phyloP scores from a whole-genome alignment of 2,797 vertebrate genomes.

The Microctenopoma steveboyesi region DNA sequence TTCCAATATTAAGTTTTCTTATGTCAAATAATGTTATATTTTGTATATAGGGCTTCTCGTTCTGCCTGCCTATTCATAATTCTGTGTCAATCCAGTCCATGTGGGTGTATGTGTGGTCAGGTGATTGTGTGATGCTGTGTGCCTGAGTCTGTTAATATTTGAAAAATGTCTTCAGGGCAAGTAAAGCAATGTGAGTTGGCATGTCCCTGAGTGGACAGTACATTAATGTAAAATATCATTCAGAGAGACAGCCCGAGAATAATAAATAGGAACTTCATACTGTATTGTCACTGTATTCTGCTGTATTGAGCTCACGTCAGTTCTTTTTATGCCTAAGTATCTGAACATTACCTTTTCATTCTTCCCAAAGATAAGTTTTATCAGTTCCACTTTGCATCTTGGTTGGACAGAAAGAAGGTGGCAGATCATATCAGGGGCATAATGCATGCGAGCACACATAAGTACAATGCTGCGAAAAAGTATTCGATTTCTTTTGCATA shows the following conservation, averaged over 20 bases:
- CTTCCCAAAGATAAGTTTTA: too few relatives aligned
- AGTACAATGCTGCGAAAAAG: too few relatives aligned
- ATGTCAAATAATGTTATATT: constrained; percentile 10
- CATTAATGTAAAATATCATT: constrained; percentile 42
- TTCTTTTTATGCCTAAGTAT: not conserved
- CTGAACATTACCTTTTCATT: not conserved
- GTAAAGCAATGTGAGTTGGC: constrained; percentile 35
- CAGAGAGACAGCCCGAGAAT: constrained; percentile 4
- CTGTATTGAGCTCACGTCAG: not conserved
- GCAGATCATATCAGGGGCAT: too few relatives aligned
- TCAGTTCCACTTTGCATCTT: too few relatives aligned
- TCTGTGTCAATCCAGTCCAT: constrained; percentile 16
- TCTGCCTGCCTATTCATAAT: constrained; percentile 1
- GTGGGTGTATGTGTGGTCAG: not conserved
- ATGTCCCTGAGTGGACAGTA: constrained; percentile 24
- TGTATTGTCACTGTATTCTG: not conserved
- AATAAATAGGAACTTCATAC: not conserved
- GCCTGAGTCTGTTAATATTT: constrained; percentile 46
- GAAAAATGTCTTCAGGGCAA: constrained; percentile 46
- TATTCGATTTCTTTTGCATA: too few relatives aligned
- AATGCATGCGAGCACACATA: too few relatives aligned
- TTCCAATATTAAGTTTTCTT: constrained; percentile 15
- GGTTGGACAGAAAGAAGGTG: too few relatives aligned
- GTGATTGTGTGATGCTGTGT: constrained; percentile 13
- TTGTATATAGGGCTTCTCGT: not conserved